Conservation (phyloP, 2,113 vertebrate genomes). For the Trinectes maculatus region DNA sequence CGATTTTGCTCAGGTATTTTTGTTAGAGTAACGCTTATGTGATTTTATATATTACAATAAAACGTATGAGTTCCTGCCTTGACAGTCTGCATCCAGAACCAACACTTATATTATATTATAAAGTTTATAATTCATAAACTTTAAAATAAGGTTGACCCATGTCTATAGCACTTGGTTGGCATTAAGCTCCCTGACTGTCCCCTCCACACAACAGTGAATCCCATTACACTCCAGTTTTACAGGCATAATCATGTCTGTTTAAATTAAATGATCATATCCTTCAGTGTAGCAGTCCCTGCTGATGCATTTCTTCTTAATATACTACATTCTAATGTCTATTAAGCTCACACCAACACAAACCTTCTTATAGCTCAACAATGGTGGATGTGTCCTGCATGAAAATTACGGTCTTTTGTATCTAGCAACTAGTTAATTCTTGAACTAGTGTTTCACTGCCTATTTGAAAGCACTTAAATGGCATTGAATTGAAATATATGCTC, state of each 20-base stretch:
- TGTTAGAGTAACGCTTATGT: neutral
- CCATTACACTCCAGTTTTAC: conserved; percentile 68
- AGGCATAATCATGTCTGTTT: conserved; percentile 63
- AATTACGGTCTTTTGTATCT: conserved; percentile 20
- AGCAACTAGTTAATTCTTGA: conserved; percentile 11
- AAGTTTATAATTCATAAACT: neutral
- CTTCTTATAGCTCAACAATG: conserved; percentile 41
- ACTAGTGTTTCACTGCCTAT: conserved; percentile 16
- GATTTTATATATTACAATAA: neutral
- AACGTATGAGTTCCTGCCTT: neutral
- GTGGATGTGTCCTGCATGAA: conserved; percentile 6
- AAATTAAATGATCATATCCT: conserved; percentile 71
- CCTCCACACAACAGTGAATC: conserved; percentile 63
- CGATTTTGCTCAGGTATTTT: no score
- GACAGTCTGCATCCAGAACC: neutral
- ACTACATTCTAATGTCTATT: conserved; percentile 59
- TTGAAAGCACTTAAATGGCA: conserved; percentile 8
- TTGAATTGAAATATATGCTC: conserved; percentile 3
- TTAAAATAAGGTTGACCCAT: conserved; percentile 30
- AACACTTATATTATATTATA: conserved; percentile 16
- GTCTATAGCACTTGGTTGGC: conserved; percentile 46
- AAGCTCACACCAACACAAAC: conserved; percentile 33
- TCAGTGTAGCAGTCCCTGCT: conserved; percentile 58
- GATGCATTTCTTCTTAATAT: conserved; percentile 58
- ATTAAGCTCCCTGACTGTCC: conserved; percentile 53